Percentiles rank a stretch among this genome's conserved stretches.
phyloP scores from a whole-genome alignment of 2,888 invertebrate genomes.

The Campoplex capitator region DNA sequence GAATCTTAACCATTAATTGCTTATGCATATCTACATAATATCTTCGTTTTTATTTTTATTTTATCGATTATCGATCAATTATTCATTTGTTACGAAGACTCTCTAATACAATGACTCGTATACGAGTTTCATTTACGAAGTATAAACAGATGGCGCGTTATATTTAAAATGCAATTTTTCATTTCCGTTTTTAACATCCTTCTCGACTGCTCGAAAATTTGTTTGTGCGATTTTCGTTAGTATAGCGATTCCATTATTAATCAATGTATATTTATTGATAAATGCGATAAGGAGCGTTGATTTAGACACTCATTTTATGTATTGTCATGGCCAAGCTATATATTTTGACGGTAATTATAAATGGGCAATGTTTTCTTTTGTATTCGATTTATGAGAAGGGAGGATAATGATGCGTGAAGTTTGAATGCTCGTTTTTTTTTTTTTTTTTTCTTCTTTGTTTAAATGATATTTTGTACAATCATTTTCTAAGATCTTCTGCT shows the following conservation, averaged over 20 bases:
- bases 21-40: constrained; percentile 64
- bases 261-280: constrained; percentile 61
- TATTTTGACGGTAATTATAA: constrained; percentile 52
- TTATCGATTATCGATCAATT: constrained; percentile 50
- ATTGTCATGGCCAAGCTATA: constrained; percentile 68
- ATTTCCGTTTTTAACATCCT: background rate
- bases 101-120: constrained; percentile 53
- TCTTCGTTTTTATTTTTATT: constrained; percentile 15
- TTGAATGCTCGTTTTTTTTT: constrained; percentile 25
- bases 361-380: constrained; percentile 42
- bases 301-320: constrained; percentile 62
- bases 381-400: constrained; percentile 30
- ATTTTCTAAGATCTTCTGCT: constrained; percentile 50
- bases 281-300: constrained; percentile 61
- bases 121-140: constrained; percentile 54
- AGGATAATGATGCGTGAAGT: constrained; percentile 25
- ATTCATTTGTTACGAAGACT: constrained; percentile 63
- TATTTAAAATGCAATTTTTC: constrained; percentile 17
- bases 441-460: constrained; percentile 9
- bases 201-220: constrained; percentile 44
- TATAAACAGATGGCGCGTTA: constrained; percentile 64
- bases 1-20: constrained; percentile 56
- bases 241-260: constrained; percentile 42
- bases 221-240: constrained; percentile 61
- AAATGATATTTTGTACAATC: constrained; percentile 61